Evolutionary conservation across 92 coral and sea anemone species (phyloP).

Genomic region (Parazoanthus swiftii): DNA sequence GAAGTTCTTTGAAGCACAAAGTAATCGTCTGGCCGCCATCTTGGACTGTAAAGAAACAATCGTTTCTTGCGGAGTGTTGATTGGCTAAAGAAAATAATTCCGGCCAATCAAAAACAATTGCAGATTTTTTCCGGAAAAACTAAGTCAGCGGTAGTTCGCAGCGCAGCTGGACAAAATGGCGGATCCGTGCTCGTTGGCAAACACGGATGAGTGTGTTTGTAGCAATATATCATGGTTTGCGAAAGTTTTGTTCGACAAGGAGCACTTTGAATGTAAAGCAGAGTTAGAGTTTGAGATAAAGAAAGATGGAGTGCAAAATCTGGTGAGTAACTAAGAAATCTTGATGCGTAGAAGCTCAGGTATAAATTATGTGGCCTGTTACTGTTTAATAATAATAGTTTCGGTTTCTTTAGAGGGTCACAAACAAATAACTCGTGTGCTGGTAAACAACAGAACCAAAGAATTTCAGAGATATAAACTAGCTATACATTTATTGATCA

Average conservation of each 20-base stretch:
- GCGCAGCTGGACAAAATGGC: conserved; percentile 52
- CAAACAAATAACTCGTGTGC: too few species aligned
- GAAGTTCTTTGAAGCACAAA: conserved; percentile 27
- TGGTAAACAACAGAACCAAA: too few species aligned
- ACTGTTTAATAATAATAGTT: too few species aligned
- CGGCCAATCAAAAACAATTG: conserved; percentile 26
- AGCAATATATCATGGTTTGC: conserved; percentile 72
- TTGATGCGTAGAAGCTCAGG: too few species aligned
- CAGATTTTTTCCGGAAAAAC: too few species aligned
- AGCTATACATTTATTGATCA: too few species aligned
- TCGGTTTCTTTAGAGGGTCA: too few species aligned
- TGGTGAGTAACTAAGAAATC: conserved; percentile 57
- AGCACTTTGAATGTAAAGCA: conserved; percentile 65
- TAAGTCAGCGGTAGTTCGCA: conserved; percentile 29
- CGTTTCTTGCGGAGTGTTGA: background rate
- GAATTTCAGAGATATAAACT: too few species aligned
- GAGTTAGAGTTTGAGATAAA: conserved; percentile 66
- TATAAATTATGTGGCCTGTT: too few species aligned
- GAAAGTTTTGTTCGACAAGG: conserved; percentile 64
- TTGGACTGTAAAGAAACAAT: conserved; percentile 29
- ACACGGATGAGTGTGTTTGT: conserved; percentile 60
- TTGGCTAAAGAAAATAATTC: conserved; percentile 20
- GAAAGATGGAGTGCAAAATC: conserved; percentile 56
- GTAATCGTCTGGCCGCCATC: conserved; percentile 55
- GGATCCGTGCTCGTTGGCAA: conserved; percentile 84